Evolutionary conservation across 1,140 invertebrate genomes (phyloP).

Genomic region (Pomacea maculata): DNA sequence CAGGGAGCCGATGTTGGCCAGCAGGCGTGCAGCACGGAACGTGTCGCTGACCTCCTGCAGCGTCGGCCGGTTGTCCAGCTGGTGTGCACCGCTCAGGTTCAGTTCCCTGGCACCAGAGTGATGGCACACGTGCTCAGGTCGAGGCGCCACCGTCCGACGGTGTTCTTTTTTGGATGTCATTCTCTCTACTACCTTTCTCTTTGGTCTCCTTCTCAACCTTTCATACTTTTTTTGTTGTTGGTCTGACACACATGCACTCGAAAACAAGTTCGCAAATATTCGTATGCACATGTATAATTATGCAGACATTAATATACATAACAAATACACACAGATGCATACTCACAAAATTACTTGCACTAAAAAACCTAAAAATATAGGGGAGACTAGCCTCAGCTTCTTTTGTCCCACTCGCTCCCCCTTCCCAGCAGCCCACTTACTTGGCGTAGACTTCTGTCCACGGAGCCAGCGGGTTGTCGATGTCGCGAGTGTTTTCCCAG

Average conservation of each 20-base stretch:
- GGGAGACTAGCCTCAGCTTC: not conserved
- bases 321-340: too few species aligned
- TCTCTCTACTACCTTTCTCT: not conserved
- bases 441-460: slow-evolving; percentile 65
- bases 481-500: slow-evolving; percentile 67
- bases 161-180: too few species aligned
- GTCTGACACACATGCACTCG: too few species aligned
- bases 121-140: not conserved
- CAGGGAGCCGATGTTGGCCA: slow-evolving; percentile 46
- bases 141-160: too few species aligned
- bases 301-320: too few species aligned
- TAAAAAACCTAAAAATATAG: too few species aligned
- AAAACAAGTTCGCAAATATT: too few species aligned
- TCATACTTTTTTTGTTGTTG: too few species aligned
- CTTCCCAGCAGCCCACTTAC: slow-evolving; percentile 34
- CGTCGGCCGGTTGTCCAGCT: slow-evolving; percentile 56
- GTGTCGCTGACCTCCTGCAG: slow-evolving; percentile 50
- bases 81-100: slow-evolving; percentile 44
- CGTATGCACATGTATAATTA: too few species aligned
- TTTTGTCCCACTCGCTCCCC: not conserved
- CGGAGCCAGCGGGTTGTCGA: slow-evolving; percentile 66
- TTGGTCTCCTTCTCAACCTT: not conserved
- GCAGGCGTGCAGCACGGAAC: slow-evolving; percentile 42
- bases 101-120: slow-evolving; percentile 49
- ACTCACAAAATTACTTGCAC: too few species aligned